Evolutionary conservation across 2,888 invertebrate species (phyloP).

Genomic region (Agriopis marginaria): DNA sequence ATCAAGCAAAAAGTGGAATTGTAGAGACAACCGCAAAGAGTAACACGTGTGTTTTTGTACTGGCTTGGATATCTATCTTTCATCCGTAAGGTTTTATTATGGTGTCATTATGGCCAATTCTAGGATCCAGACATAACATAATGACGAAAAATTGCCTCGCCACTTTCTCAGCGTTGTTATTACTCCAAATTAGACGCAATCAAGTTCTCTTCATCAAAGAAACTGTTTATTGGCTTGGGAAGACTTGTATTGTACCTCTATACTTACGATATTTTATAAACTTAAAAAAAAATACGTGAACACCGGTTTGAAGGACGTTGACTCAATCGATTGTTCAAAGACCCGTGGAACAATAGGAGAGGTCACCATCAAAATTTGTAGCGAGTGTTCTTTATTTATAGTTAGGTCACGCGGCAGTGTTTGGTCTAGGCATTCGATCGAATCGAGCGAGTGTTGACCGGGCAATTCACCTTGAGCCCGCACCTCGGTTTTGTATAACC

Average conservation of each 20-base stretch:
- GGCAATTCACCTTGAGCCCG: constrained; percentile 82
- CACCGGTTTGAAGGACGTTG: constrained; percentile 39
- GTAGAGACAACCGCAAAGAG: constrained; percentile 8
- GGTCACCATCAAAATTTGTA: constrained; percentile 60
- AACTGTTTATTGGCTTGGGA: constrained; percentile 23
- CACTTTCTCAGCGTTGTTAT: constrained; percentile 39
- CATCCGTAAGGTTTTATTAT: constrained; percentile 53
- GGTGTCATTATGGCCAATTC: constrained; percentile 53
- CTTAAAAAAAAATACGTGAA: background rate
- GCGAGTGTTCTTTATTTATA: constrained; percentile 62
- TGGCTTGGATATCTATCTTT: constrained; percentile 39
- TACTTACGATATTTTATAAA: background rate
- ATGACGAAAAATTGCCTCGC: constrained; percentile 54
- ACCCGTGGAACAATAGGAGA: constrained; percentile 55
- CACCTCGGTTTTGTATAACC: constrained; percentile 74
- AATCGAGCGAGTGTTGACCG: constrained; percentile 81
- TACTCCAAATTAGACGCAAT: constrained; percentile 37
- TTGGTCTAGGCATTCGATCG: constrained; percentile 80
- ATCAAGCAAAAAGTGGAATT: constrained; percentile 13
- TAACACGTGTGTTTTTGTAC: constrained; percentile 19
- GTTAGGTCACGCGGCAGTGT: constrained; percentile 75
- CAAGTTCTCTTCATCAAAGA: constrained; percentile 29
- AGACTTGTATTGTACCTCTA: constrained; percentile 1
- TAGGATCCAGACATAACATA: constrained; percentile 50
- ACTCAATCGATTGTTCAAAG: constrained; percentile 52